Evolutionary conservation across 2,888 invertebrate species (phyloP).

Genomic region (Parelbella ahira): DNA sequence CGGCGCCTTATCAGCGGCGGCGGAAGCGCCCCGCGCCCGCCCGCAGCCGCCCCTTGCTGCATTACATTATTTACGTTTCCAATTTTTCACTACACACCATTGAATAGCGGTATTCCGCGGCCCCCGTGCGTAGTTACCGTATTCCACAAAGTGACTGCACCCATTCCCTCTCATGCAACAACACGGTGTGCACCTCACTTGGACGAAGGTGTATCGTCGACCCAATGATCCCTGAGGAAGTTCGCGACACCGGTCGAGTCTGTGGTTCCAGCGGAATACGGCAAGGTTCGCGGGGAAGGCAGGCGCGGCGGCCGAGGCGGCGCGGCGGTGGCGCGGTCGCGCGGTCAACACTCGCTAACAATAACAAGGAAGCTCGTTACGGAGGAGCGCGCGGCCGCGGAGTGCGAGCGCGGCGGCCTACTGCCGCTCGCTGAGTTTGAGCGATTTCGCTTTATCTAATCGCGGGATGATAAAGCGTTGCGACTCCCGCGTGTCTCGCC

Average conservation of each 20-base stretch:
- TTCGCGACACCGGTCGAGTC: no score
- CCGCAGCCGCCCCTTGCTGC: slow-evolving; percentile 7
- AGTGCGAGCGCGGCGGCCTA: slow-evolving; percentile 46
- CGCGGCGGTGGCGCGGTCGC: slow-evolving; percentile 24
- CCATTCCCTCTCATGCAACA: no score
- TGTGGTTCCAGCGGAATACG: no score
- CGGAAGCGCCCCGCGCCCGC: slow-evolving; percentile 14
- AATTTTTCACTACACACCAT: slow-evolving; percentile 1
- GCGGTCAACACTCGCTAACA: slow-evolving; percentile 36
- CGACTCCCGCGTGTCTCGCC: slow-evolving; percentile 38
- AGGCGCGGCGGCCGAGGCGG: background rate
- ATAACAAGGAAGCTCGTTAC: slow-evolving; percentile 40
- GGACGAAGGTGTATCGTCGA: no score
- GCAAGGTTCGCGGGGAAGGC: background rate
- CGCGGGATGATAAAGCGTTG: slow-evolving; percentile 55
- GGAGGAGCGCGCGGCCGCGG: slow-evolving; percentile 34
- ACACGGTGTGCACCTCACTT: no score
- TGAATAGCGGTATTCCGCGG: background rate
- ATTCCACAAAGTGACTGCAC: no score
- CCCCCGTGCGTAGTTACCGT: background rate
- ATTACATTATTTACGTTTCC: slow-evolving; percentile 6
- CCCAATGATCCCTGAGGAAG: no score
- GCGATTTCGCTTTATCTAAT: slow-evolving; percentile 67
- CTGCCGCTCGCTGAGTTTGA: slow-evolving; percentile 45
- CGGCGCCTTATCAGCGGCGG: slow-evolving; percentile 25